These are phyloP conservation scores for Stenopsyche tienmushanensis DNA, from an alignment of 1,140 invertebrate genomes.

Conservation along the genomic window DNA sequence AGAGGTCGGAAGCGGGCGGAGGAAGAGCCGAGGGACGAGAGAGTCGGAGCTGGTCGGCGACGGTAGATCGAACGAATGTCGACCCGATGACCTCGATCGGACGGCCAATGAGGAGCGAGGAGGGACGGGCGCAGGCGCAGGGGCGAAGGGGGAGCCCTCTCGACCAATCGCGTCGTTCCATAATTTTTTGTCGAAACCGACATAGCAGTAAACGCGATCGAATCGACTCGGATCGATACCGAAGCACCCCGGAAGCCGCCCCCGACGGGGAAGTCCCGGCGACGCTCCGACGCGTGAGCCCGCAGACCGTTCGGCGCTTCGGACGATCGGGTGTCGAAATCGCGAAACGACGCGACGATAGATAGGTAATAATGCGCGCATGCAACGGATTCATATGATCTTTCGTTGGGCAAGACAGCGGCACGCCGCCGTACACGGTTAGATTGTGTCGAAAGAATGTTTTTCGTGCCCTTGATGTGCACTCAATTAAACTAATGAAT, in stretches of 20 bases:
- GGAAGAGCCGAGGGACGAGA: too few species aligned
- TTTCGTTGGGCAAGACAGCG: too few species aligned
- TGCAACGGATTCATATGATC: too few species aligned
- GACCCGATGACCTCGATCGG: slow-evolving; percentile 27
- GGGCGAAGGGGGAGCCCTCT: slow-evolving; percentile 14
- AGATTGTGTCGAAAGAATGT: too few species aligned
- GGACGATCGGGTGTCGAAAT: not conserved
- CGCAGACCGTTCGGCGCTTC: not conserved
- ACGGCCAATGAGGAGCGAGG: slow-evolving; percentile 23
- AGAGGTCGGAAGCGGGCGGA: too few species aligned
- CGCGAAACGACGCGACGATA: not conserved
- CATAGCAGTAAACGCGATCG: not conserved
- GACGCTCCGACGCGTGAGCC: not conserved
- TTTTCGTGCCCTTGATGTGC: too few species aligned
- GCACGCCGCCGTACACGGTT: too few species aligned
- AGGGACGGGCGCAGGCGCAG: slow-evolving; percentile 19
- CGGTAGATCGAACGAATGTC: slow-evolving; percentile 24
- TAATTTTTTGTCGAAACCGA: slow-evolving; percentile 9
- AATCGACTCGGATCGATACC: not conserved
- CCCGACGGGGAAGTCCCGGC: not conserved
- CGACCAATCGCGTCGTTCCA: not conserved
- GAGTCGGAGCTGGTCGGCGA: too few species aligned
- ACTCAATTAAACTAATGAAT: too few species aligned
- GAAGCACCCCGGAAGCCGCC: not conserved
- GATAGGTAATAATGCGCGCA: too few species aligned